These are phyloP conservation scores for Antheraea assamensis DNA, from an alignment of 2,888 invertebrate species.

Conservation along the genomic window DNA sequence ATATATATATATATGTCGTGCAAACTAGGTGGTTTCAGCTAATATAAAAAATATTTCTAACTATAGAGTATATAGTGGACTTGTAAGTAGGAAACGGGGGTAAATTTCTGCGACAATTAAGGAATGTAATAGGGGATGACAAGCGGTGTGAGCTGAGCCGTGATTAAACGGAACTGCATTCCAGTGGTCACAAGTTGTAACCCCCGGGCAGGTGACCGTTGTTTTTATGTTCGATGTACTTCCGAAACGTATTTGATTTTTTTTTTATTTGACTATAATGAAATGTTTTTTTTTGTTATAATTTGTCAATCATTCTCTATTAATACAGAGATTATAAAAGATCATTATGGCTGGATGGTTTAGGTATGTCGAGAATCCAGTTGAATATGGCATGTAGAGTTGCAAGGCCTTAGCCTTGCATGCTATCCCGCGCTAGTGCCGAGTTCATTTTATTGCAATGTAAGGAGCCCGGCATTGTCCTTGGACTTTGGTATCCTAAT, in stretches of 20 bases:
- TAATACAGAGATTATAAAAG: neutral
- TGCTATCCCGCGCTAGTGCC: too few relatives aligned
- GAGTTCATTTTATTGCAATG: too few relatives aligned
- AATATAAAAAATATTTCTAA: too few relatives aligned
- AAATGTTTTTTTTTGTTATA: neutral
- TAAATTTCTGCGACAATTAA: neutral
- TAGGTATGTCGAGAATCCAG: too few relatives aligned
- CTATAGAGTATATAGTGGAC: neutral
- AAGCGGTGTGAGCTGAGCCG: conserved; percentile 14
- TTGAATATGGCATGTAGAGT: too few relatives aligned
- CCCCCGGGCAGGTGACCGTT: conserved; percentile 36
- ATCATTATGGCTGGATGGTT: neutral
- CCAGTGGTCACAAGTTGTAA: conserved; percentile 30
- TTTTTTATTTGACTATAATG: neutral
- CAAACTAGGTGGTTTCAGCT: too few relatives aligned
- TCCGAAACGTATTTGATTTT: neutral
- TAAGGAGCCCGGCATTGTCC: too few relatives aligned
- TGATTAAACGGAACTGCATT: conserved; percentile 40
- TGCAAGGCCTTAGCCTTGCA: too few relatives aligned
- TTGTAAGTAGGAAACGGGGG: neutral
- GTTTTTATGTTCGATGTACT: conserved; percentile 27
- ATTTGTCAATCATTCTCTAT: neutral
- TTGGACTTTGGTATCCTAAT: too few relatives aligned
- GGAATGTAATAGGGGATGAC: conserved; percentile 3
- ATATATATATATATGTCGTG: too few relatives aligned